Conservation (phyloP, 2,888 invertebrate species). For the Melinaea menophilus region DNA sequence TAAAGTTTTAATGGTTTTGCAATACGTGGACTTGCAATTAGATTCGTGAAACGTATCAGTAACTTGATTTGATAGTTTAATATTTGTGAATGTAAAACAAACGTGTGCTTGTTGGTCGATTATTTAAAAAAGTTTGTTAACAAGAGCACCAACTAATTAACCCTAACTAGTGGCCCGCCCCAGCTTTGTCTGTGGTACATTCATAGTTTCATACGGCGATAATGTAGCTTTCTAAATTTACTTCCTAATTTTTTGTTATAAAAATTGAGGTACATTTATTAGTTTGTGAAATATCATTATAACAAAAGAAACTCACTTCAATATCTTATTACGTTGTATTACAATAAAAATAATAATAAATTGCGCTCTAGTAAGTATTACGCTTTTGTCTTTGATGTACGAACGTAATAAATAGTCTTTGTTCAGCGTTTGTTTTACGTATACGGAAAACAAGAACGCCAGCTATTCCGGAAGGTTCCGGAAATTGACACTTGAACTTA, state of each 20-base stretch:
- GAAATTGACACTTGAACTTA: not conserved
- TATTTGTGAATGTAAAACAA: not conserved
- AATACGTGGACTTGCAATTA: constrained; percentile 26
- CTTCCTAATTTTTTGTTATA: too few relatives aligned
- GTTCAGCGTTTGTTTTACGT: constrained; percentile 1
- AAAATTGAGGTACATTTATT: too few relatives aligned
- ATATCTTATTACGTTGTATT: constrained; percentile 6
- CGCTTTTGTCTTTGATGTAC: constrained; percentile 1
- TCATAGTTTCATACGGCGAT: too few relatives aligned
- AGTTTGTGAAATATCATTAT: not conserved
- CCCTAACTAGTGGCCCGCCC: too few relatives aligned
- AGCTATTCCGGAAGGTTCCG: constrained; percentile 3
- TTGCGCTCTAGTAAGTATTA: constrained; percentile 7
- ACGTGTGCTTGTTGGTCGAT: too few relatives aligned
- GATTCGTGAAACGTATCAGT: not conserved
- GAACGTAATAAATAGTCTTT: not conserved
- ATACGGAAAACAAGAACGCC: not conserved
- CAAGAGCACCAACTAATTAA: too few relatives aligned
- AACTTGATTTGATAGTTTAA: not conserved
- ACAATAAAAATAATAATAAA: constrained; percentile 1
- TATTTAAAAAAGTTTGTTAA: too few relatives aligned
- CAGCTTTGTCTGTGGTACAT: too few relatives aligned
- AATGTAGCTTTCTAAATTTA: too few relatives aligned
- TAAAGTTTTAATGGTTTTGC: constrained; percentile 20
- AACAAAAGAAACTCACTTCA: constrained; percentile 9